Base-by-base conservation (phyloP, 1,140 invertebrate species). In the Neomicropteryx cornuta region DNA sequence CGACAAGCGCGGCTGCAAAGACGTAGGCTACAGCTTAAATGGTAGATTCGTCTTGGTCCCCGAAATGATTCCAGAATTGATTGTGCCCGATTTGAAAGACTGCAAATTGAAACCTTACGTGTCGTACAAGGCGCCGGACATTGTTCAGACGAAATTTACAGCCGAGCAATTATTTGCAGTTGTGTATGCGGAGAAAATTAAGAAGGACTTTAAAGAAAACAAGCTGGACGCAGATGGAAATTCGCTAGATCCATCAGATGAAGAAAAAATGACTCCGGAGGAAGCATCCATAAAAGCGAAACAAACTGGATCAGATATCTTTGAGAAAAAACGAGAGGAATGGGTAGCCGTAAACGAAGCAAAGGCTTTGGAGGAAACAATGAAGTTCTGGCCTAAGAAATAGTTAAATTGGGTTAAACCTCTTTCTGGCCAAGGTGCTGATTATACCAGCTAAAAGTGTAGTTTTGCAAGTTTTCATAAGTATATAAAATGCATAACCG, bases 71-170 rank as follows among this genome's bases (percentile, higher is more conserved):
- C 90, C 92, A 8, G 84, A 96, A 56, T 53, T 97, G 11, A 78
- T 97, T 42, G 92, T 97, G 13, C 94, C 94, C 2, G 79, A 95
- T 57, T 62, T 97, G 3, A 80, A 73, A 46, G 77, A 70, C 42
- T 89, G 74, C 53, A 59, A 79, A 64, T 65, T 97, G 18, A 94
- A 93, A 61, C 89, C 94, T 0, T 97, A 97, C 55, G 93, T 97
- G 0, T 89, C 88, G 0, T 97, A 96, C 50, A 75, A 73, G 60
- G 73, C 76, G 1, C 62, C 72, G 6, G 79, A 89, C 36, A 71
- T 93, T 3, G 53, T 67, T 10, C 83, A 91, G 56, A 72, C 76
- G 5, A 76, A 85, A 59, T 90, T 92, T 47, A 91, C 87, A 11
- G 65, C 90, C 5, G 56, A 89, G 63, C 77, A 90, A 56, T 66